phyloP scores from a whole-genome alignment of 2,797 vertebrate species.

The Sebastiscus albofasciatus region DNA sequence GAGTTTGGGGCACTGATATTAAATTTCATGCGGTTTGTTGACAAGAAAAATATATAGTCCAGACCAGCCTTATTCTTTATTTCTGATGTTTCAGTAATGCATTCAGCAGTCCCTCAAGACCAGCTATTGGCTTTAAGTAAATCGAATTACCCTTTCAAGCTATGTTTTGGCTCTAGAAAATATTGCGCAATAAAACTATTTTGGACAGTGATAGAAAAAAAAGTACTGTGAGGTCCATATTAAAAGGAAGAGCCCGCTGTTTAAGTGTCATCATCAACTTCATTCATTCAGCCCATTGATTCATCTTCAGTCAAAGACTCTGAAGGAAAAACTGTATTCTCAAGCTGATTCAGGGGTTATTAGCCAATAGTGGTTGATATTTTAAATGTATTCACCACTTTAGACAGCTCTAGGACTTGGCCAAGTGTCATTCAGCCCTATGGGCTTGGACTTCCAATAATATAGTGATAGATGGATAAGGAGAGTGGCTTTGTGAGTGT shows the following conservation, averaged over 20 bases:
- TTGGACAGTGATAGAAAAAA: not conserved
- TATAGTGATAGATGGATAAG: slow-evolving; percentile 17
- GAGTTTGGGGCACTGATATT: not conserved
- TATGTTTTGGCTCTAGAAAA: not conserved
- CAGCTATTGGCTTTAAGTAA: not conserved
- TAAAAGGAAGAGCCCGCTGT: not conserved
- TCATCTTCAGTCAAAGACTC: not conserved
- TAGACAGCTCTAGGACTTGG: slow-evolving; percentile 18
- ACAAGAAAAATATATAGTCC: not conserved
- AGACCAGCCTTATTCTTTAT: not conserved
- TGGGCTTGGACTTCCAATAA: slow-evolving; percentile 15
- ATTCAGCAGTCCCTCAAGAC: not conserved
- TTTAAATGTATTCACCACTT: slow-evolving; percentile 23
- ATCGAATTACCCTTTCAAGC: not conserved
- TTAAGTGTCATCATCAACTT: not conserved
- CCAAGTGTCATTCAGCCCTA: not conserved
- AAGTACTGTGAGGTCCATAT: not conserved
- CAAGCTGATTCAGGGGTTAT: not conserved
- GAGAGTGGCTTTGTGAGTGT: slow-evolving; percentile 6
- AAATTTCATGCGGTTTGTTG: not conserved
- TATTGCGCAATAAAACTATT: not conserved
- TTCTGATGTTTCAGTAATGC: not conserved
- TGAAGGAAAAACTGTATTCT: not conserved
- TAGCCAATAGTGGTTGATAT: slow-evolving; percentile 2
- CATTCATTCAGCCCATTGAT: not conserved